Evolutionary conservation across 2,113 vertebrate genomes (phyloP).

Genomic region (Pseudorhombus dupliciocellatus): DNA sequence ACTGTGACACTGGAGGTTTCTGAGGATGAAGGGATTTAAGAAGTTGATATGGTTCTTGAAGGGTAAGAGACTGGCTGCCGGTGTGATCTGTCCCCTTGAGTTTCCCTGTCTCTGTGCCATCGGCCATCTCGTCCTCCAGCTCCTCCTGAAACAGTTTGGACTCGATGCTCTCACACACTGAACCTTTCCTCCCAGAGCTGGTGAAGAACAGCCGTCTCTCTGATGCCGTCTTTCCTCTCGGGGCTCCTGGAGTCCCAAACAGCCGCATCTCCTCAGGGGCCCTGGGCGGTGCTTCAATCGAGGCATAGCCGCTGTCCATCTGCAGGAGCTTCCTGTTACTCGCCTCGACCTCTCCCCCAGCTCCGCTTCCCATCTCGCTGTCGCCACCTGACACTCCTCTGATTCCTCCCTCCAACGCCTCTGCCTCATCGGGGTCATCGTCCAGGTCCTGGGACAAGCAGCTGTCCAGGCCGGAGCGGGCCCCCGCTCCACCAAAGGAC

Average conservation of each 20-base stretch:
- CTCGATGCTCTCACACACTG: constrained; percentile 91
- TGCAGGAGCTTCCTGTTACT: constrained; percentile 91
- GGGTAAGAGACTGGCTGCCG: constrained; percentile 16
- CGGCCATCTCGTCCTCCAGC: constrained; percentile 78
- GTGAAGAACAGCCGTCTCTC: constrained; percentile 91
- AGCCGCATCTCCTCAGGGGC: constrained; percentile 84
- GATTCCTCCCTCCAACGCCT: constrained; percentile 32
- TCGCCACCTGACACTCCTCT: constrained; percentile 51
- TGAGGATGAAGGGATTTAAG: constrained; percentile 51
- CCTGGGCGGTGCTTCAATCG: constrained; percentile 91
- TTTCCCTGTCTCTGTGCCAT: constrained; percentile 28
- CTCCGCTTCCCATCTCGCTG: constrained; percentile 57
- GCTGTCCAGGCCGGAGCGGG: constrained; percentile 71
- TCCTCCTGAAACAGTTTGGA: constrained; percentile 79
- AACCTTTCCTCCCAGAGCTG: constrained; percentile 86
- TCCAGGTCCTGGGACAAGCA: constrained; percentile 84
- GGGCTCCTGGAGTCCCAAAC: constrained; percentile 73
- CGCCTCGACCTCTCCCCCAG: constrained; percentile 79
- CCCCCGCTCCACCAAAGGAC: constrained; percentile 76
- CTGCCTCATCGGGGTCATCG: constrained; percentile 78
- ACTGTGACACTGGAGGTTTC: constrained; percentile 50
- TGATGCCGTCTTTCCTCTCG: constrained; percentile 85
- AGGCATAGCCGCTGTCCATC: constrained; percentile 98
- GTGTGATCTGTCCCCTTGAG: constrained; percentile 49
- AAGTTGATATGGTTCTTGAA: constrained; percentile 55